A percentile compares a stretch with the other conserved stretches of the same genome.
Conservation (phyloP, 2,888 invertebrate species). For the Plagiodera versicolora region DNA sequence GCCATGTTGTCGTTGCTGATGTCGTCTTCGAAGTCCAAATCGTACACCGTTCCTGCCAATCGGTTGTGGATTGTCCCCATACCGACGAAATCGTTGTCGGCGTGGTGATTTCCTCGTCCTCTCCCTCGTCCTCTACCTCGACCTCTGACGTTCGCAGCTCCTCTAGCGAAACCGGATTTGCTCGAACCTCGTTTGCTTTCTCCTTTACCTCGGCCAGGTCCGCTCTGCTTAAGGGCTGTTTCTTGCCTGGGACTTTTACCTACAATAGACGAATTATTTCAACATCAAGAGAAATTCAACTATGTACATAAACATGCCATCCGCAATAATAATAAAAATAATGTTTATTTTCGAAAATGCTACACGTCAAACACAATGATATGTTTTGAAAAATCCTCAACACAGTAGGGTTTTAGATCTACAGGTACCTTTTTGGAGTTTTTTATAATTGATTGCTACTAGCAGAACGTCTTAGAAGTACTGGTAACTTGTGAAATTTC, state of each 20-base stretch:
- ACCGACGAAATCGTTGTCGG: slow-evolving; percentile 56
- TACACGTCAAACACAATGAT: too few relatives aligned
- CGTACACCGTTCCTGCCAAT: slow-evolving; percentile 84
- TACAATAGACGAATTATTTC: neutral
- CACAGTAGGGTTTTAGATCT: too few relatives aligned
- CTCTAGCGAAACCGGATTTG: slow-evolving; percentile 45
- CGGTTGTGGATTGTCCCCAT: slow-evolving; percentile 77
- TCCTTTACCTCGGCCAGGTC: slow-evolving; percentile 41
- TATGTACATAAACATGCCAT: too few relatives aligned
- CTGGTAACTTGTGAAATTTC: too few relatives aligned
- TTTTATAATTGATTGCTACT: too few relatives aligned
- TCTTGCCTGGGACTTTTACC: slow-evolving; percentile 59
- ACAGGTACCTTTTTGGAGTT: too few relatives aligned
- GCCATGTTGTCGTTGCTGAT: slow-evolving; percentile 72
- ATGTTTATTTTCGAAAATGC: too few relatives aligned
- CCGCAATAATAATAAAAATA: too few relatives aligned
- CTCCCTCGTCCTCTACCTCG: slow-evolving; percentile 50
- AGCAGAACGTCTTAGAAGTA: too few relatives aligned
- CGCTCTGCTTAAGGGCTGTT: slow-evolving; percentile 49
- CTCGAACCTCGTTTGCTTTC: slow-evolving; percentile 41
- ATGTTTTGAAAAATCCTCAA: too few relatives aligned
- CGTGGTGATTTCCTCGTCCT: slow-evolving; percentile 34
- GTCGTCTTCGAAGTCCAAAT: slow-evolving; percentile 83
- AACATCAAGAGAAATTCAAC: too few relatives aligned
- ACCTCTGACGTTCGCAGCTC: slow-evolving; percentile 45